These are phyloP conservation scores for Phylloscopus collybita DNA, from an alignment of 2,797 vertebrate genomes.

Conservation along the genomic window DNA sequence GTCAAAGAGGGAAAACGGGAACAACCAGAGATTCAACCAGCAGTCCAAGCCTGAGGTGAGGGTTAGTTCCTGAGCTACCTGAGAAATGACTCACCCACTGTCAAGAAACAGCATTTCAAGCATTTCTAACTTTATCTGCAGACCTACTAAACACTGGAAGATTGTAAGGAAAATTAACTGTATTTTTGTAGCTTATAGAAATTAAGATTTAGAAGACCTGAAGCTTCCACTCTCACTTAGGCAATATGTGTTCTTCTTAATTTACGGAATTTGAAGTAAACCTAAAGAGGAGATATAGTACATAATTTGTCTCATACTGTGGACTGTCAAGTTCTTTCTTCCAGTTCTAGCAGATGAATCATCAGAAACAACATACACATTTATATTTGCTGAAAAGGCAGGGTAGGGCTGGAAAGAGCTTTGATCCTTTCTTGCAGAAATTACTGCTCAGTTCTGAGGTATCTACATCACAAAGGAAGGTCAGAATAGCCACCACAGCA, in stretches of 20 bases:
- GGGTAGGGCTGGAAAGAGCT: background rate
- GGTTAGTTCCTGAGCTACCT: background rate
- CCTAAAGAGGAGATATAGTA: background rate
- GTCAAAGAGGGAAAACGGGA: background rate
- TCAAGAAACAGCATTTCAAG: background rate
- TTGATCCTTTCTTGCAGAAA: background rate
- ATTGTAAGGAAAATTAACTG: background rate
- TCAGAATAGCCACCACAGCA: background rate
- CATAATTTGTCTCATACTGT: background rate
- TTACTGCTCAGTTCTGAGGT: background rate
- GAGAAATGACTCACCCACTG: background rate
- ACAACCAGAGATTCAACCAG: background rate
- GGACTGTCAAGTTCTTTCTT: background rate
- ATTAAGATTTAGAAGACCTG: background rate
- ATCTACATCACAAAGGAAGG: background rate
- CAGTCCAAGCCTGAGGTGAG: background rate
- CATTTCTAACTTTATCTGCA: background rate
- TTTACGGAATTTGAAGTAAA: constrained; percentile 28
- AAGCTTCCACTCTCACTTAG: background rate
- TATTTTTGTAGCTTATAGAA: background rate
- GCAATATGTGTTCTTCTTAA: constrained; percentile 8
- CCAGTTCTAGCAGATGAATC: background rate
- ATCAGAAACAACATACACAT: background rate
- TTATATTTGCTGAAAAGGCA: background rate
- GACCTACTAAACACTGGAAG: background rate